These are phyloP conservation scores for Drosophila lacertosa DNA, from an alignment of 1,140 invertebrate genomes.

Conservation along the genomic window DNA sequence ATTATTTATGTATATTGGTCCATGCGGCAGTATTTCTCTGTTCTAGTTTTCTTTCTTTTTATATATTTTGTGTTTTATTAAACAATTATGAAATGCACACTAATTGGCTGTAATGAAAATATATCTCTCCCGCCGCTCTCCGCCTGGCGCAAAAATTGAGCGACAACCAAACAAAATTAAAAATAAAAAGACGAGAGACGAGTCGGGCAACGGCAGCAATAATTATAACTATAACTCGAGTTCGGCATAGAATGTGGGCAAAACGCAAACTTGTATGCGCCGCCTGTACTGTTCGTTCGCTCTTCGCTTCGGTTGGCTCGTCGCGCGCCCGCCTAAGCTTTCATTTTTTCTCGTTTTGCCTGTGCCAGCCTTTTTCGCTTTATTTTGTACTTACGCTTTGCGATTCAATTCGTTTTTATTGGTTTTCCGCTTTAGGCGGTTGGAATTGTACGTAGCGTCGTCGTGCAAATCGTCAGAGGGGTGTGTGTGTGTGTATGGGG, in stretches of 20 bases:
- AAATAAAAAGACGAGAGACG: conserved; percentile 64
- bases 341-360: conserved; percentile 71
- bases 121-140: conserved; percentile 32
- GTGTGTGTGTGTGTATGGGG: conserved; percentile 29
- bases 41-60: conserved; percentile 24
- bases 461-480: conserved; percentile 67
- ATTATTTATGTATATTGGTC: conserved; percentile 5
- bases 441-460: conserved; percentile 73
- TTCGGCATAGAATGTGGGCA: conserved; percentile 78
- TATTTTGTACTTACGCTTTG: conserved; percentile 83
- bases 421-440: conserved; percentile 80
- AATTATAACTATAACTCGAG: conserved; percentile 82
- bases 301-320: conserved; percentile 39
- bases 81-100: conserved; percentile 84
- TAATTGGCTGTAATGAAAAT: conserved; percentile 83
- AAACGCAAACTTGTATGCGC: conserved; percentile 78
- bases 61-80: conserved; percentile 65
- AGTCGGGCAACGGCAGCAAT: conserved; percentile 59
- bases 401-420: conserved; percentile 83
- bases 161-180: conserved; percentile 77
- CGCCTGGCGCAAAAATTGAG: conserved; percentile 52
- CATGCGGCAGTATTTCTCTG: conserved; percentile 11
- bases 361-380: conserved; percentile 71
- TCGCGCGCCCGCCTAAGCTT: conserved; percentile 57
- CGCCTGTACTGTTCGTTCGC: conserved; percentile 74